phyloP scores from a whole-genome alignment of 1,140 invertebrate genomes.

The Drosophila subobscura region DNA sequence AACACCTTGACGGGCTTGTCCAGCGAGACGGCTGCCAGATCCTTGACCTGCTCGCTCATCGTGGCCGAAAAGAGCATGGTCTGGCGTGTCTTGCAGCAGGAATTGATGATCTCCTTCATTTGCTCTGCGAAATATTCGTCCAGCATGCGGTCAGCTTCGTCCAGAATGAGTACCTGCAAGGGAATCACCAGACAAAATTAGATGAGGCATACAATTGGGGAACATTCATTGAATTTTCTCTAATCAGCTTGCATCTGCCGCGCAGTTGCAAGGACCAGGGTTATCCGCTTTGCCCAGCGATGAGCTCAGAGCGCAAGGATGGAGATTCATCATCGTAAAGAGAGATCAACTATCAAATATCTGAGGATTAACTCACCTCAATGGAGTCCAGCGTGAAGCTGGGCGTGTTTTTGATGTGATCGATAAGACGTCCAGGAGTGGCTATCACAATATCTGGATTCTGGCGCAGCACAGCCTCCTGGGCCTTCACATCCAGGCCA shows the following conservation, averaged over 20 bases:
- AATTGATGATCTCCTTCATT: constrained; percentile 97
- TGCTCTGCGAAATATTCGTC: constrained; percentile 99
- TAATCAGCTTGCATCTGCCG: constrained; percentile 63
- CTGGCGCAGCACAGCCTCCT: constrained; percentile 93
- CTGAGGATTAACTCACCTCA: constrained; percentile 87
- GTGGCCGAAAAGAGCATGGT: constrained; percentile 99
- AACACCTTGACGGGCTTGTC: constrained; percentile 96
- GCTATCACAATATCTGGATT: constrained; percentile 99
- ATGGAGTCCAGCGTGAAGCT: constrained; percentile 95
- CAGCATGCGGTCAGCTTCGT: constrained; percentile 90
- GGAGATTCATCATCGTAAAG: constrained; percentile 60
- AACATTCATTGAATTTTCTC: background rate
- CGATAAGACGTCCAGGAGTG: constrained; percentile 98
- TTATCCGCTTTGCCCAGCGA: constrained; percentile 39
- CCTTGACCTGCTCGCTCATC: constrained; percentile 98
- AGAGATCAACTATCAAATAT: background rate
- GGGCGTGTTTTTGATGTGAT: constrained; percentile 88
- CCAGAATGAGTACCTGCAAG: constrained; percentile 76
- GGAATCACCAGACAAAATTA: background rate
- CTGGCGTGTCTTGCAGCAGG: constrained; percentile 96
- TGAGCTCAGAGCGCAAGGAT: constrained; percentile 83
- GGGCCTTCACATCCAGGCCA: constrained; percentile 96
- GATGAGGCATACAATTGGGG: background rate
- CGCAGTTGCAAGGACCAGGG: constrained; percentile 57
- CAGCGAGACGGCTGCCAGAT: constrained; percentile 95